Base-by-base conservation (phyloP, 2,797 vertebrate genomes). In the Megalops cyprinoides region DNA sequence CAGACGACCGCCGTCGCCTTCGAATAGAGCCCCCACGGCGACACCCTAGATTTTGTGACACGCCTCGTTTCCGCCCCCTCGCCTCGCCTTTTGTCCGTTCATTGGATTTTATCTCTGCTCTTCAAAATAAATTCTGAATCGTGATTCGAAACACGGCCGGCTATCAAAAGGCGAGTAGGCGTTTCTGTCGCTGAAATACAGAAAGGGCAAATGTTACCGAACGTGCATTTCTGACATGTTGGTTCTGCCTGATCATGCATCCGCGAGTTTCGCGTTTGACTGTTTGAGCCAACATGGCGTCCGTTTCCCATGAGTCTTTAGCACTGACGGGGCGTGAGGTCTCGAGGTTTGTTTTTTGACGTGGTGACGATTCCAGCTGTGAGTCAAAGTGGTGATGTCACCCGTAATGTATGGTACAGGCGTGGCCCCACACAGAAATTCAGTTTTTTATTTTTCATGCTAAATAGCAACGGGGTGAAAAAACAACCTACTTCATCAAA, bases 1-100 rank as follows among this genome's bases (percentile, higher is more conserved):
- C 51, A 80, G 93, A 94, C 94, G 93, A 94, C 94, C 93, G 89
- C 94, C 92, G 94, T 92, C 94, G 94, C 93, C 95, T 95, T 94
- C 92, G 91, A 94, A 95, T 92, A 87, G 91, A 93, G 90, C 92
- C 91, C 88, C 91, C 87, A 51, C 89, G 92, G 92, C 92, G 93
- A 94, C 93, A 94, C 93, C 93, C 94, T 92, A 88, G 79, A 7
- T 14, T 53, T 77, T 6, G 12, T 5, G 82, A 60, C 88, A 86
- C 93, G 90, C 93, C 91, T 69, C 53, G 80, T 5, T 0, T 28
- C 89, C 90, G 86, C 92, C 94, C n/a, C 86, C 80, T 86, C 86
- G 87, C 88, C 83, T 84, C 85, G 79, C 82, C 20, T 1, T 0
- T 0, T 8, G 25, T 0, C 7, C 15, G 69, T 0, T 75, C 34